Conservation (phyloP, 1,140 invertebrate genomes). For the Drepana arcuata region DNA sequence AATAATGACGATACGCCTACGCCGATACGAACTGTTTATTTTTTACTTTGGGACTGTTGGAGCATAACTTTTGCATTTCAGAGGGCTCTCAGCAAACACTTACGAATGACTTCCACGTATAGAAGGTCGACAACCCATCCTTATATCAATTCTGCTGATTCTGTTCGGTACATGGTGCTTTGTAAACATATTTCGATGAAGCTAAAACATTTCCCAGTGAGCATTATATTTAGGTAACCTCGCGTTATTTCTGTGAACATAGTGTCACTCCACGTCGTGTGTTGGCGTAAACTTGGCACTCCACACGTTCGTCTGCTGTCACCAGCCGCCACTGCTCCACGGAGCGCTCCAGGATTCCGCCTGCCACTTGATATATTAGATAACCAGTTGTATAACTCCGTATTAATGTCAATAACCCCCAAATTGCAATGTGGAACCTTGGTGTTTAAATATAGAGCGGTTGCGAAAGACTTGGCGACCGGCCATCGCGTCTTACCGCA, state of each 20-base stretch:
- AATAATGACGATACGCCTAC: too few species aligned
- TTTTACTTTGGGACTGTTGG: conserved; percentile 8
- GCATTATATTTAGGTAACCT: conserved; percentile 41
- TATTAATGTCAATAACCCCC: conserved; percentile 63
- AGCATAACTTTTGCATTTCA: conserved; percentile 12
- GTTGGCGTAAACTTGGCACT: conserved; percentile 59
- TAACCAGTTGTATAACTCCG: conserved; percentile 48
- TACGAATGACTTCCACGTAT: conserved; percentile 5
- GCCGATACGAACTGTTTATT: too few species aligned
- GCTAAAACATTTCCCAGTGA: conserved; percentile 20
- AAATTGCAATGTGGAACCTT: conserved; percentile 60
- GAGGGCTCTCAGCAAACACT: conserved; percentile 12
- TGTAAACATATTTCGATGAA: too few species aligned
- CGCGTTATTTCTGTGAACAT: conserved; percentile 50
- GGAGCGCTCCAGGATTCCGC: conserved; percentile 23
- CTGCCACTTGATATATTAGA: conserved; percentile 30
- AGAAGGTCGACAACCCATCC: conserved; percentile 8
- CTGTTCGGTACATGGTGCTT: neutral
- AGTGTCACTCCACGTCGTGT: conserved; percentile 25
- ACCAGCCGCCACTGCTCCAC: conserved; percentile 23
- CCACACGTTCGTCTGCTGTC: conserved; percentile 24
- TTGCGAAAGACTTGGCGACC: conserved; percentile 59
- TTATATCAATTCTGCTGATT: conserved; percentile 1
- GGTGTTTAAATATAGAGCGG: conserved; percentile 48
- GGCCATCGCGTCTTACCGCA: conserved; percentile 31